Conservation (phyloP, 2,113 vertebrate species). For the Odobenus rosmarus region DNA sequence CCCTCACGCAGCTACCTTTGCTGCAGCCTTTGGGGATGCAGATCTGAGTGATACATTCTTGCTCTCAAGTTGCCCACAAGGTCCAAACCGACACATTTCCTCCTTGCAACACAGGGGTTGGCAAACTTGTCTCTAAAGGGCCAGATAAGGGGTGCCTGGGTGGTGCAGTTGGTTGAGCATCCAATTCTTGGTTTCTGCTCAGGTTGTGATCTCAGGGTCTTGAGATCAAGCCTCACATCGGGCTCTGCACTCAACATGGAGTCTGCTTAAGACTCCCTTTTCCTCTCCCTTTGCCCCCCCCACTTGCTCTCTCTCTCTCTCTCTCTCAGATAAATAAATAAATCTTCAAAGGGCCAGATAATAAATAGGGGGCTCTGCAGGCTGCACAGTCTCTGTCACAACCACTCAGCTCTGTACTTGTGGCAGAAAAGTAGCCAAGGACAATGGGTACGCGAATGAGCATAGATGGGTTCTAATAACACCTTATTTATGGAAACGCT, state of each 20-base stretch:
- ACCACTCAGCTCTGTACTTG: accelerated
- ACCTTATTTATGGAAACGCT: not conserved
- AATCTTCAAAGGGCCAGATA: not conserved
- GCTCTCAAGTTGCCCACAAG: not conserved
- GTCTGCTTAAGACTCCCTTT: not conserved
- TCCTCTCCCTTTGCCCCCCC: not conserved
- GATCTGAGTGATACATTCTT: not conserved
- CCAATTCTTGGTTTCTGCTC: not conserved
- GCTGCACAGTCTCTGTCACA: accelerated
- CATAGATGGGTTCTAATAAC: not conserved
- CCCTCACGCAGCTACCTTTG: not conserved
- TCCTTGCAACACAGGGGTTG: accelerated
- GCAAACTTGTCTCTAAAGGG: not conserved
- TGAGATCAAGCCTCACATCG: not conserved
- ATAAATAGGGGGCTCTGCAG: not conserved
- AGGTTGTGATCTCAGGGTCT: not conserved
- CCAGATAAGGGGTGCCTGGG: not conserved
- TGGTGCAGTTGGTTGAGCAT: not conserved
- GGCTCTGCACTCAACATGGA: not conserved
- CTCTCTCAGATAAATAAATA: not conserved
- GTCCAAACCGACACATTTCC: not conserved
- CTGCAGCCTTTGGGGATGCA: not conserved
- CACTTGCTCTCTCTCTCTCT: not conserved
- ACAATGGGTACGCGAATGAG: accelerated
- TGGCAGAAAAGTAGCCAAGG: not conserved